A percentile compares a stretch with the other conserved stretches of the same genome.
These are phyloP conservation scores for Callorhinus ursinus DNA, from an alignment of 2,113 vertebrate genomes.

Conservation along the genomic window DNA sequence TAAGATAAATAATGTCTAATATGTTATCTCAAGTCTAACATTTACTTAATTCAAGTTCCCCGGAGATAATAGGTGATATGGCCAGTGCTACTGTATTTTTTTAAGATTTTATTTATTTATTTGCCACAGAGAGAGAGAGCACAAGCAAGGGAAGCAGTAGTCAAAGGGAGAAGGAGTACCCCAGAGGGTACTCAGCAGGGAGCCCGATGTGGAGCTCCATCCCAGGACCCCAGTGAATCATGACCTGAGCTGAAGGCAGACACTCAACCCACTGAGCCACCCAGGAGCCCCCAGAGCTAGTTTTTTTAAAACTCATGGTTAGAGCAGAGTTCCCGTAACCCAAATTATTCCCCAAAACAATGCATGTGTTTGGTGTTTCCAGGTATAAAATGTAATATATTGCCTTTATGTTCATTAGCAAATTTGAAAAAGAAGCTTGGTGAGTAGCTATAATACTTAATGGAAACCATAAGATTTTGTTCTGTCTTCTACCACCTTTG, in stretches of 20 bases:
- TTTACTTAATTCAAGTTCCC: neutral
- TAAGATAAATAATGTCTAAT: neutral
- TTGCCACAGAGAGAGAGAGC: neutral
- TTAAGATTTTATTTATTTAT: neutral
- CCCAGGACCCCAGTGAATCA: too few relatives aligned
- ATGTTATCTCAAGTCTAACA: neutral
- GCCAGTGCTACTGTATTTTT: neutral
- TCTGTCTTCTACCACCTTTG: slow-evolving; percentile 17
- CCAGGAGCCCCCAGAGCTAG: neutral
- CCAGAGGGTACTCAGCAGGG: neutral
- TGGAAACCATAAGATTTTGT: neutral
- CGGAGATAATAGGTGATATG: neutral
- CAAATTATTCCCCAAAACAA: neutral
- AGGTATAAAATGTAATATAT: neutral
- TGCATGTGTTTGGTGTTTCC: neutral
- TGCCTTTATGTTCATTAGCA: neutral
- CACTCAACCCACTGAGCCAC: too few relatives aligned
- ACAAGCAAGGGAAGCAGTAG: neutral
- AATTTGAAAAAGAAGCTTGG: neutral
- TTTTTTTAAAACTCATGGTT: neutral
- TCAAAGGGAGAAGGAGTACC: neutral
- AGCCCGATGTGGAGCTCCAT: neutral
- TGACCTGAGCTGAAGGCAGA: too few relatives aligned
- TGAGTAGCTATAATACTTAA: neutral
- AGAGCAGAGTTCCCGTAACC: neutral